Conservation (phyloP, 2,797 vertebrate genomes). For the Rhinogobio ventralis region DNA sequence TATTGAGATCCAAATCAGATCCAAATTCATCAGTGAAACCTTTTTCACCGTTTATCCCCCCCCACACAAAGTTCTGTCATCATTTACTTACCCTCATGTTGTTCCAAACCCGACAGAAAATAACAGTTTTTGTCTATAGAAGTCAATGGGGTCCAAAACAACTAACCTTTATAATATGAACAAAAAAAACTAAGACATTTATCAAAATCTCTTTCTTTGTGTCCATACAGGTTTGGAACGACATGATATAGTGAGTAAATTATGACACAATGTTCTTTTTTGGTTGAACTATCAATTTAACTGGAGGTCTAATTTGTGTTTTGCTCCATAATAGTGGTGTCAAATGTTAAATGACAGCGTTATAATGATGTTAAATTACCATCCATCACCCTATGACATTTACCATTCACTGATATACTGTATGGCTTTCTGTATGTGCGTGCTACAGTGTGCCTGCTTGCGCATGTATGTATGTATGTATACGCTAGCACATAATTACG, state of each 20-base stretch:
- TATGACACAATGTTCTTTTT: too few relatives aligned
- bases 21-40: background rate
- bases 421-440: background rate
- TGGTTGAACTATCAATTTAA: background rate
- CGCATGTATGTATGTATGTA: constrained; percentile 46
- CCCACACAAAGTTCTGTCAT: background rate
- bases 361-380: background rate
- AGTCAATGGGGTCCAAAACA: background rate
- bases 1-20: background rate
- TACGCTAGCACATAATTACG: constrained; percentile 46
- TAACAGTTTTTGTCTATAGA: background rate
- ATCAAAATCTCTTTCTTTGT: background rate
- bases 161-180: background rate
- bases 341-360: background rate
- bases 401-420: background rate
- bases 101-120: background rate
- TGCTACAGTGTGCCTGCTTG: constrained; percentile 8
- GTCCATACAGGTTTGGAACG: background rate
- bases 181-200: too few relatives aligned
- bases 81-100: background rate
- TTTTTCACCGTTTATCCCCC: background rate
- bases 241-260: background rate
- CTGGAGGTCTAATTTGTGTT: background rate
- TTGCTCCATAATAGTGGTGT: background rate
- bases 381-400: background rate